phyloP scores from a whole-genome alignment of 2,888 invertebrate genomes.

The Netelia inedita region DNA sequence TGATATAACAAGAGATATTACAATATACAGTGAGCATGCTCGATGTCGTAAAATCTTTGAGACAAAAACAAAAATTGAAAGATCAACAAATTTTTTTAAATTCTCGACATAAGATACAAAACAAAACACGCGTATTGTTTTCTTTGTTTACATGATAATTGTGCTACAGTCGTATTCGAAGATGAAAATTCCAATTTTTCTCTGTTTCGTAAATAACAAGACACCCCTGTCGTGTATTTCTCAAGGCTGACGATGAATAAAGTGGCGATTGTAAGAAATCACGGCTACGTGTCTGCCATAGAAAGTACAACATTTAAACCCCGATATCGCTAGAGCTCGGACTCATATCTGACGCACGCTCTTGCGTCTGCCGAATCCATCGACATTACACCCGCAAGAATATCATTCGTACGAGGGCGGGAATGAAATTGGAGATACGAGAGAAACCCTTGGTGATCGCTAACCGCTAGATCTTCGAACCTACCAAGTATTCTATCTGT shows the following conservation, averaged over 20 bases:
- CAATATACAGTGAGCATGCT: background rate
- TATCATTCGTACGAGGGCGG: background rate
- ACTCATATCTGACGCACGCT: slow-evolving; percentile 3
- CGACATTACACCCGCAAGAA: background rate
- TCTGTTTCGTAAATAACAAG: background rate
- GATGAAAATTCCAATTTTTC: background rate
- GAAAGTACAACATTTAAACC: slow-evolving; percentile 14
- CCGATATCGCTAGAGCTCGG: background rate
- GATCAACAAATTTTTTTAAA: background rate
- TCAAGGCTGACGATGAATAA: background rate
- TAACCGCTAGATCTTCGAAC: background rate
- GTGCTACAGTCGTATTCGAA: background rate
- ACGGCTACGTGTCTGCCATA: slow-evolving; percentile 14
- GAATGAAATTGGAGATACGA: background rate
- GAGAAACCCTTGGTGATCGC: background rate
- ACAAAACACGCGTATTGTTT: no score
- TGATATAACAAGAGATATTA: slow-evolving; percentile 7
- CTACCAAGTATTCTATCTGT: background rate
- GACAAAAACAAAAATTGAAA: background rate
- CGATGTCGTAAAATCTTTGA: background rate
- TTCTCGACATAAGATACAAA: background rate
- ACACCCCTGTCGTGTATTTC: background rate
- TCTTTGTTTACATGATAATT: background rate
- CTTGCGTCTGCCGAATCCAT: background rate
- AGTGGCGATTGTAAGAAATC: slow-evolving; percentile 8